Evolutionary conservation across 35 echinoderm and acorn worm species (phyloP).

Genomic region (Heliocidaris tuberculata): DNA sequence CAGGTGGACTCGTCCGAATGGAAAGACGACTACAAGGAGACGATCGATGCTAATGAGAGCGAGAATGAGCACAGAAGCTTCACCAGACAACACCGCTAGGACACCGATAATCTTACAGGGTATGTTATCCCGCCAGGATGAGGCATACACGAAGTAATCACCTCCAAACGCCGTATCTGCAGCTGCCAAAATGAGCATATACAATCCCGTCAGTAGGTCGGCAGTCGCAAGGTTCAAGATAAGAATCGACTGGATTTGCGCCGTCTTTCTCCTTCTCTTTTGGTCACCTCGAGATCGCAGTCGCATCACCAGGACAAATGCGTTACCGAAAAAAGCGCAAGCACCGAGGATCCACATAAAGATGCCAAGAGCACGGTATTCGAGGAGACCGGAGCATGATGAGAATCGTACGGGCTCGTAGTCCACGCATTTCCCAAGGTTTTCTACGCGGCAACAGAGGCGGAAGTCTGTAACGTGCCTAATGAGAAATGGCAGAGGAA

Average conservation of each 20-base stretch:
- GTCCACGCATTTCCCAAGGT: constrained; percentile 20
- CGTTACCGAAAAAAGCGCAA: constrained; percentile 48
- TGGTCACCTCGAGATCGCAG: background rate
- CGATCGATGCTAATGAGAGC: constrained; percentile 62
- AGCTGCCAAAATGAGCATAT: constrained; percentile 58
- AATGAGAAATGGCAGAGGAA: background rate
- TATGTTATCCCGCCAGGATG: constrained; percentile 7
- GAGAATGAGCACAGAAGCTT: constrained; percentile 54
- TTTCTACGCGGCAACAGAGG: background rate
- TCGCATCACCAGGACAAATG: constrained; percentile 31
- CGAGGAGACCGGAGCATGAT: constrained; percentile 7
- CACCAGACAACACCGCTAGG: constrained; percentile 52
- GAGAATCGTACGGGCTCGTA: background rate
- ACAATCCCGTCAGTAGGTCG: constrained; percentile 61
- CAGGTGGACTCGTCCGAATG: constrained; percentile 35
- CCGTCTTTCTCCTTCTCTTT: background rate
- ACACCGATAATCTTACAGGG: constrained; percentile 49
- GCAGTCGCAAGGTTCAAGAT: constrained; percentile 49
- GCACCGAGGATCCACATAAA: constrained; percentile 52
- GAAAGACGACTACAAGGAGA: constrained; percentile 47
- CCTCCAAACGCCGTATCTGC: constrained; percentile 40
- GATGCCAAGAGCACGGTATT: background rate
- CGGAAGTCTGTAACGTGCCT: constrained; percentile 3
- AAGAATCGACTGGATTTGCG: constrained; percentile 36
- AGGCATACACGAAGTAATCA: constrained; percentile 39